Evolutionary conservation across 1,140 invertebrate genomes (phyloP).

Genomic region (Eulimnadia texana): DNA sequence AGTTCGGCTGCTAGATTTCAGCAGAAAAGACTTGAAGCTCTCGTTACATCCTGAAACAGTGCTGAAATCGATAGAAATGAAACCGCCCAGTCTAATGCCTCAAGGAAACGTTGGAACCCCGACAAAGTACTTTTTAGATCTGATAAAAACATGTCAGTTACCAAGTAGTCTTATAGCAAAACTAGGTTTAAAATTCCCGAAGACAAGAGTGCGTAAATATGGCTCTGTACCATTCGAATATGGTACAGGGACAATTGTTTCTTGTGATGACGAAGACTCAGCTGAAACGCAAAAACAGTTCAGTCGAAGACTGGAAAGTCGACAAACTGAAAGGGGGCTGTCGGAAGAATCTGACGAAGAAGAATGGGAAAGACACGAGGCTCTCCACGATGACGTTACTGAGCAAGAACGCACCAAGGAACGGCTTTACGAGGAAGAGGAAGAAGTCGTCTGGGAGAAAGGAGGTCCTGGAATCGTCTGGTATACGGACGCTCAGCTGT

Average conservation of each 20-base stretch:
- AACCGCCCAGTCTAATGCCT: constrained; percentile 35
- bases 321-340: constrained; percentile 21
- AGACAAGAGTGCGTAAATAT: constrained; percentile 30
- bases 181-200: constrained; percentile 31
- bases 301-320: constrained; percentile 19
- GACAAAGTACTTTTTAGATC: constrained; percentile 34
- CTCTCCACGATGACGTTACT: constrained; percentile 40
- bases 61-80: constrained; percentile 31
- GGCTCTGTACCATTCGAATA: constrained; percentile 37
- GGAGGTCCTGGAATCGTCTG: constrained; percentile 44
- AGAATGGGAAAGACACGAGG: constrained; percentile 39
- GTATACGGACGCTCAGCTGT: constrained; percentile 43
- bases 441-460: constrained; percentile 47
- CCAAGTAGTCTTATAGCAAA: constrained; percentile 38
- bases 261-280: constrained; percentile 14
- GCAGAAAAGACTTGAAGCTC: constrained; percentile 21
- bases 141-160: constrained; percentile 36
- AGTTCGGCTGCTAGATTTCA: constrained; percentile 18
- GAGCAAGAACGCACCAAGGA: constrained; percentile 33
- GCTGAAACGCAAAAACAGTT: constrained; percentile 10
- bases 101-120: constrained; percentile 44
- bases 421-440: constrained; percentile 39
- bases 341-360: constrained; percentile 28
- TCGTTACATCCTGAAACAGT: constrained; percentile 26
- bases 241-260: constrained; percentile 7